Conservation (phyloP, 2,797 vertebrate genomes). For the Takifugu rubripes region DNA sequence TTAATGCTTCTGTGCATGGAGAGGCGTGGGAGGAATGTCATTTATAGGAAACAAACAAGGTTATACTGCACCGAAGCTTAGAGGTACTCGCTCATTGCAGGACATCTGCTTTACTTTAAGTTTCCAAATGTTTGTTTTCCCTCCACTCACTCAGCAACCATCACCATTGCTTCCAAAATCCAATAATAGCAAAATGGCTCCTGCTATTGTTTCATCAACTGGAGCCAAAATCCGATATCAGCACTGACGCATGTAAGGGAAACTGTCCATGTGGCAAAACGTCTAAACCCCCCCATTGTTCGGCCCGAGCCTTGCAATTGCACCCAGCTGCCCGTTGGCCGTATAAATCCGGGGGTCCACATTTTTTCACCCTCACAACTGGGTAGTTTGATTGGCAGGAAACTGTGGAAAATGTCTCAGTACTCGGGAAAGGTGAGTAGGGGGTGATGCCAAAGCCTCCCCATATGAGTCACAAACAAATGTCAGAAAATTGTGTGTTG, state of each 20-base stretch:
- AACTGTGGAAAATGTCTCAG: constrained; percentile 80
- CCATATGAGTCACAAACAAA: constrained; percentile 13
- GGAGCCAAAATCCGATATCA: constrained; percentile 78
- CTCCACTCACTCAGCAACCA: constrained; percentile 36
- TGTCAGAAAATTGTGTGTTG: constrained; percentile 3
- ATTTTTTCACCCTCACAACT: constrained; percentile 61
- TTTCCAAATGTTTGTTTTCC: constrained; percentile 26
- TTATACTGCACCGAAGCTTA: neutral
- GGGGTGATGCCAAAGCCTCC: constrained; percentile 7
- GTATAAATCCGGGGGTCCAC: constrained; percentile 78
- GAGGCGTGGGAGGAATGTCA: neutral
- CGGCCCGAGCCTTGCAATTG: constrained; percentile 44
- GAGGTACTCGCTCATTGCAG: too few relatives aligned
- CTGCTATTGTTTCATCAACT: constrained; percentile 63
- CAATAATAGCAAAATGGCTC: constrained; percentile 80
- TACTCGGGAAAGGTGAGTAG: constrained; percentile 91
- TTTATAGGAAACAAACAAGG: neutral
- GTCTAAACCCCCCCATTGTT: constrained; percentile 79
- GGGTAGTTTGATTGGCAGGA: constrained; percentile 61
- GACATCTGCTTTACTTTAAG: constrained; percentile 12
- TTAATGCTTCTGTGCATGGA: constrained; percentile 6
- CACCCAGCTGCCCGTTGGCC: constrained; percentile 27
- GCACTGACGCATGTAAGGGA: constrained; percentile 73
- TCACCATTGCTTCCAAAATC: constrained; percentile 59
- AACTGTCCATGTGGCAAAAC: constrained; percentile 85